phyloP scores from a whole-genome alignment of 1,140 invertebrate genomes.

The Psix sp. region DNA sequence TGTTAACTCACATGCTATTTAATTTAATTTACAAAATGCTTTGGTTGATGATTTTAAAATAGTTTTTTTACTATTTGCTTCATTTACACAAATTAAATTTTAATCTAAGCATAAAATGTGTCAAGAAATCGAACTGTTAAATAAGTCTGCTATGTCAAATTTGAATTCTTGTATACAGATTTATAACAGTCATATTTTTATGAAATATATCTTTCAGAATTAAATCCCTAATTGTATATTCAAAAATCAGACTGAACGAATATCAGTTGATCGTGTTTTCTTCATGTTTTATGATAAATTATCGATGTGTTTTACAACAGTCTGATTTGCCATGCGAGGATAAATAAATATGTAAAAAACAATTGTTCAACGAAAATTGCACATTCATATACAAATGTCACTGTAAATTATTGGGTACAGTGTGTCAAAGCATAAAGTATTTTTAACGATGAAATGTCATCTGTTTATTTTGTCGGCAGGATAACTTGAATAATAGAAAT shows the following conservation, averaged over 20 bases:
- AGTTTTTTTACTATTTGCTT: background rate
- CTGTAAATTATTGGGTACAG: conserved; percentile 10
- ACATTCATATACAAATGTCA: conserved; percentile 4
- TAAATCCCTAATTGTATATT: conserved; percentile 36
- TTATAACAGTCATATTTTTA: conserved; percentile 6
- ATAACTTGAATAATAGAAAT: conserved; percentile 3
- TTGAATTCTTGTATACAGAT: background rate
- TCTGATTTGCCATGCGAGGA: conserved; percentile 5
- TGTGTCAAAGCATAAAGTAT: background rate
- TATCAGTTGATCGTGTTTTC: conserved; percentile 1
- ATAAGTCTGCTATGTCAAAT: too few relatives aligned
- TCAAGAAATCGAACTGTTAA: background rate
- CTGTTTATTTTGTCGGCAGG: conserved; percentile 10
- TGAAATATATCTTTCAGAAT: conserved; percentile 6
- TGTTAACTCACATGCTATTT: conserved; percentile 36
- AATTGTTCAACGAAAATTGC: conserved; percentile 19
- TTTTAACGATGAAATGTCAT: conserved; percentile 6
- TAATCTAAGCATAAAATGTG: conserved; percentile 1
- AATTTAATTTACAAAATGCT: conserved; percentile 13
- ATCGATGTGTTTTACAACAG: conserved; percentile 1
- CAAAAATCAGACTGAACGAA: conserved; percentile 23
- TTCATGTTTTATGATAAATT: conserved; percentile 3
- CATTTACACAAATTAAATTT: too few relatives aligned
- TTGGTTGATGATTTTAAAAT: background rate
- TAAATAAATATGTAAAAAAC: conserved; percentile 12